Percentiles rank a stretch among this genome's conserved stretches.
Evolutionary conservation across 2,113 vertebrate genomes (phyloP).

Genomic region (Labeo rohita): DNA sequence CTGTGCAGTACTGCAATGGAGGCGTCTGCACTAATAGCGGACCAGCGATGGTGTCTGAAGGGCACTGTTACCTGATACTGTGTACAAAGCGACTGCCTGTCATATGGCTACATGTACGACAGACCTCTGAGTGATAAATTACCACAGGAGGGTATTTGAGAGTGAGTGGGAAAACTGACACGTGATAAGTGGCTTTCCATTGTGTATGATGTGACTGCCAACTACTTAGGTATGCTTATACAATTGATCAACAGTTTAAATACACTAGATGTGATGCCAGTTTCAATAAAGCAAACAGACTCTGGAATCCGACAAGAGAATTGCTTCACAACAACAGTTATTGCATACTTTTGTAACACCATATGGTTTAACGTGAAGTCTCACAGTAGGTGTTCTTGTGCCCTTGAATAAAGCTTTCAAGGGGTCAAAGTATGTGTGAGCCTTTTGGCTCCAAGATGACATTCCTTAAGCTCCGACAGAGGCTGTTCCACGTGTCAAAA

Average conservation of each 20-base stretch:
- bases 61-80: not conserved
- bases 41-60: not conserved
- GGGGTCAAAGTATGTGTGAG: not conserved
- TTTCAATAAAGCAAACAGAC: constrained; percentile 24
- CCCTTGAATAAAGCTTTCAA: not conserved
- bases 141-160: not conserved
- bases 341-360: not conserved
- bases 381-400: not conserved
- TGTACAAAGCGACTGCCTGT: constrained; percentile 16
- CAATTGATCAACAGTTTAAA: constrained; percentile 31
- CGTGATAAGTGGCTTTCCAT: constrained; percentile 17
- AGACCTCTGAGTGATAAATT: constrained; percentile 35
- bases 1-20: not conserved
- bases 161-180: not conserved
- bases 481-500: constrained; percentile 50
- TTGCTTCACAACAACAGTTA: not conserved
- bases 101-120: constrained; percentile 21
- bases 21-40: constrained; percentile 8
- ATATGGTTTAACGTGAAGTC: not conserved
- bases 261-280: not conserved
- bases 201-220: not conserved
- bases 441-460: constrained; percentile 42
- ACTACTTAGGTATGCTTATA: constrained; percentile 20
- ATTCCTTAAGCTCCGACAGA: constrained; percentile 42
- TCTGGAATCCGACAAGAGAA: not conserved